Base-by-base conservation (phyloP, 1,140 invertebrate genomes). In the Fopius arisanus region DNA sequence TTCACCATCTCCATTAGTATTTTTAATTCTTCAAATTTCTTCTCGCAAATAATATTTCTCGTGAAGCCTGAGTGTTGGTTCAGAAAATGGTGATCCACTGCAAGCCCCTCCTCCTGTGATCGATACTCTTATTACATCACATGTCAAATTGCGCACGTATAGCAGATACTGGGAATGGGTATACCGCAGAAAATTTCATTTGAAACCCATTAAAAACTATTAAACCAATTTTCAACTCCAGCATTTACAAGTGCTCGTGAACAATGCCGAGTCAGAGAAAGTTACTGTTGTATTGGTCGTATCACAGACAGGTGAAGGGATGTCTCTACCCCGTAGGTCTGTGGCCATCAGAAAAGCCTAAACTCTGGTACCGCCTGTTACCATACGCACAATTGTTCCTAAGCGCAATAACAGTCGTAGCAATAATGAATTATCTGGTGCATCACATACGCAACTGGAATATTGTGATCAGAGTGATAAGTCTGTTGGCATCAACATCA, bases 401-500 rank as follows among this genome's bases (percentile, higher is more conserved):
- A 31, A 48, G 12, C 6, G 3, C 67, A 19, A 16, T n/a, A 2
- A 28, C 41, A 9, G 19, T 67, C 0, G 2, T 67, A 9, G 41
- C 14, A 7, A 54, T 67, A 2, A 26, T 54, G 10, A 19, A 23
- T 31, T 72, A 21, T 37, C 12, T 66, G 14, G 14, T 9, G 10
- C 33, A 40, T n/a, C 19, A 72, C 41, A 21, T 26, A 31, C 12
- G 4, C 6, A 43, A 72, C 67, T 3, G 67, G 0, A 21, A 31
- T 10, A 5, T 48, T 37, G 16, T 54, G 0, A 67, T 48, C 2
- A 72, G 67, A 67, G 43, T 75, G 7, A 29, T 82, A 2, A 77
- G 78, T 63, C 29, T 76, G 1, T 1, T 71, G 2, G 43, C 74
- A 12, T 77, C 78, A 54, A 80, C 40, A 23, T 40, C 73, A 3